phyloP scores from a whole-genome alignment of 2,113 vertebrate genomes.

The Xiphias gladius region DNA sequence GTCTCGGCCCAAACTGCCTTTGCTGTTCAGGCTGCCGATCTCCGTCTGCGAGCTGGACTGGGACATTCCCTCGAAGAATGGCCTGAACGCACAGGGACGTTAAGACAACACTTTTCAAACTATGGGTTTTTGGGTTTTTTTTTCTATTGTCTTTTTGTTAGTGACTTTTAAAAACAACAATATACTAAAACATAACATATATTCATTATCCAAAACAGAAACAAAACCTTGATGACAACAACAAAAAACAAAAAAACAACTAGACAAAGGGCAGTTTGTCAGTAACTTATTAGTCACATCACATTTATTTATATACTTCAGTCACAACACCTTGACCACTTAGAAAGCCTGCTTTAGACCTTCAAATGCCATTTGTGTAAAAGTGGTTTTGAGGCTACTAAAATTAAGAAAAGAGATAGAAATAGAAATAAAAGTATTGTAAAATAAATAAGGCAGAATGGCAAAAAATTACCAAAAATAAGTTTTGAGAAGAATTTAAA shows the following conservation, averaged over 20 bases:
- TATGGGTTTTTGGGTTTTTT: no score
- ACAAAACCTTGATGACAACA: not conserved
- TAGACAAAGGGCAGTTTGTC: not conserved
- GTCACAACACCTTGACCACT: no score
- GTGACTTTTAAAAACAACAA: not conserved
- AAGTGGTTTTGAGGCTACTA: not conserved
- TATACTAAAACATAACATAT: not conserved
- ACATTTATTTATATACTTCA: no score
- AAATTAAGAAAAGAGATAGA: not conserved
- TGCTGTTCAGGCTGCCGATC: conserved; percentile 94
- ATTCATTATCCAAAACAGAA: not conserved
- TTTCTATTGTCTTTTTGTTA: not conserved
- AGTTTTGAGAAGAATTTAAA: not conserved
- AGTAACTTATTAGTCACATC: not conserved
- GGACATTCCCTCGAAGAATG: conserved; percentile 95
- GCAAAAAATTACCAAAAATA: not conserved
- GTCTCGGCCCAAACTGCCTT: conserved; percentile 90
- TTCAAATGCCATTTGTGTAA: not conserved
- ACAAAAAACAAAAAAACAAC: not conserved
- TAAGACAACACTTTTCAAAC: not conserved
- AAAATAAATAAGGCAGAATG: not conserved
- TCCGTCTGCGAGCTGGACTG: conserved; percentile 96
- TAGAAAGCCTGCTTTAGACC: not conserved
- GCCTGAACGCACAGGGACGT: conserved; percentile 76
- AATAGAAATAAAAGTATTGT: no score